These are phyloP conservation scores for Myiozetetes cayanensis DNA, from an alignment of 2,113 vertebrate genomes.

Conservation along the genomic window DNA sequence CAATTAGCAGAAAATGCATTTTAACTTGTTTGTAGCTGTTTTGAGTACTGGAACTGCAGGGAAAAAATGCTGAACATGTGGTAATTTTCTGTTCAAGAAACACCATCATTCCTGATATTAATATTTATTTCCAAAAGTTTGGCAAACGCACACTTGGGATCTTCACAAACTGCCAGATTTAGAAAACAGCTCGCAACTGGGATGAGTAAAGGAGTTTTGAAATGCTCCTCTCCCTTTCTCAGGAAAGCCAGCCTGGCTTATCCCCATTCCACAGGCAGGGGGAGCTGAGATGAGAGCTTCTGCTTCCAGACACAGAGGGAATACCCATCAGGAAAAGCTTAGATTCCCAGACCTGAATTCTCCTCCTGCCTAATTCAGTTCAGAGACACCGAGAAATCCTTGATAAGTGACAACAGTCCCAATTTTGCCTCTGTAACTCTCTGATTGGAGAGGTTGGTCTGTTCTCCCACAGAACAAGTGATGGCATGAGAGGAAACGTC, in stretches of 20 bases:
- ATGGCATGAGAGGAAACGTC: neutral
- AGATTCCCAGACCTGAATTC: neutral
- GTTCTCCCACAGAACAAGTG: neutral
- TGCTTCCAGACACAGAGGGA: neutral
- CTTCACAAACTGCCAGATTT: neutral
- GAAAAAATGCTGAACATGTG: fast-evolving
- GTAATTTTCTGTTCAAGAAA: neutral
- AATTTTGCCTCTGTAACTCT: neutral
- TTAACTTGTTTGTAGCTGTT: neutral
- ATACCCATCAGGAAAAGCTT: neutral
- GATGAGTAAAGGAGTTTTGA: neutral
- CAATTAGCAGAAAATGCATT: neutral
- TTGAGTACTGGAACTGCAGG: fast-evolving
- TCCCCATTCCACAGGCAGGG: fast-evolving
- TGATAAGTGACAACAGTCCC: neutral
- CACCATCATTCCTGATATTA: neutral
- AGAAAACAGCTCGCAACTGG: neutral
- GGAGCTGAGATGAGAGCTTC: neutral
- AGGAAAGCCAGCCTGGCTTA: neutral
- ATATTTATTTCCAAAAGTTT: neutral
- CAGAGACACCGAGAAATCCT: neutral
- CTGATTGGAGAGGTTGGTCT: neutral
- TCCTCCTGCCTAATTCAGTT: neutral
- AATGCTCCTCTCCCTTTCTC: neutral
- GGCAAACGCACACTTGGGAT: neutral